Conservation (phyloP, 2,888 invertebrate species). For the Danaus chrysippus region DNA sequence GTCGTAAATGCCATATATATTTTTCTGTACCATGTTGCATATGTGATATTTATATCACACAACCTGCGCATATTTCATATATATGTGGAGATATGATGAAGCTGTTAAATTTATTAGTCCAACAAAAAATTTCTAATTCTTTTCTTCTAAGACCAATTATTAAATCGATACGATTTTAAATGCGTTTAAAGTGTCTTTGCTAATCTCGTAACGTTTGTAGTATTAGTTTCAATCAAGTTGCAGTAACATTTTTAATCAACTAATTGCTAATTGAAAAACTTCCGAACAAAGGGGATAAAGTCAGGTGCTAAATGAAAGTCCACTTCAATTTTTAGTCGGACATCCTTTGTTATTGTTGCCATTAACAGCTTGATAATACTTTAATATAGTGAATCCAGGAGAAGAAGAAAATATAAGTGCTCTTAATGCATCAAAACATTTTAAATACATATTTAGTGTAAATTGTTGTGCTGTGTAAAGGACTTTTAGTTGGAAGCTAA, state of each 20-base stretch:
- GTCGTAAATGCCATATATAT: constrained; percentile 36
- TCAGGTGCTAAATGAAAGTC: constrained; percentile 42
- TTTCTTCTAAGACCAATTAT: constrained; percentile 69
- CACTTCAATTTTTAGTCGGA: constrained; percentile 41
- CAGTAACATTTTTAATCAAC: constrained; percentile 59
- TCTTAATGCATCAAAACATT: neutral
- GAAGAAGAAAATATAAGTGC: neutral
- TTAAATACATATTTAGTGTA: no score
- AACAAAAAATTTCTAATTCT: constrained; percentile 63
- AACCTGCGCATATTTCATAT: no score
- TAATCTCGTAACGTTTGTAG: constrained; percentile 57
- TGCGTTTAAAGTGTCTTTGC: constrained; percentile 72
- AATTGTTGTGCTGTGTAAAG: no score
- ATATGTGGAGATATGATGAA: no score
- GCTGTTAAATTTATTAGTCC: constrained; percentile 39
- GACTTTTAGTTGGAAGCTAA: no score
- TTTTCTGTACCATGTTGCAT: neutral
- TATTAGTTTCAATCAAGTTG: constrained; percentile 42
- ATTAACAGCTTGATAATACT: neutral
- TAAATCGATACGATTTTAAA: constrained; percentile 65
- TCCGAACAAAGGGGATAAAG: constrained; percentile 36
- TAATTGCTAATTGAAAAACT: constrained; percentile 71
- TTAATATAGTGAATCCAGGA: neutral
- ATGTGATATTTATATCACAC: neutral
- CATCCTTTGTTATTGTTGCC: neutral